Base-by-base conservation (phyloP, 2,888 invertebrate species). In the Cybosia mesomella region DNA sequence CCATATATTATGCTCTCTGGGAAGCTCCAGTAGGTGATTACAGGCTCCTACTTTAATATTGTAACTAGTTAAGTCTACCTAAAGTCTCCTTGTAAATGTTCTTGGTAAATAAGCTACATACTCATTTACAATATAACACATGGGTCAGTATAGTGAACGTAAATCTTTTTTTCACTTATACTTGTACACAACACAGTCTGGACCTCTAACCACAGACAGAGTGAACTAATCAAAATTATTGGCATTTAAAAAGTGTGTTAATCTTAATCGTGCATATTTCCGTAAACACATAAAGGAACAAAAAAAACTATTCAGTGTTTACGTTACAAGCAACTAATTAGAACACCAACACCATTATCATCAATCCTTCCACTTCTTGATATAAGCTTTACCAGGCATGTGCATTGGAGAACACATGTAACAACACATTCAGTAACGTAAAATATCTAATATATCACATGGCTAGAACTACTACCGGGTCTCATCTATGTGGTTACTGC, bases 401-500 rank as follows among this genome's bases (percentile, higher is more conserved):
- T 43, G 57, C 9, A 15, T n/a, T n/a, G 1, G 8, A 58, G 34
- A n/a, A 58, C 15, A 13, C 32, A 58, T 34, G 32, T 24, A n/a
- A 32, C 28, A 32, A 2, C 18, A 18, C 15, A 61, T 57, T 24
- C 49, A 61, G 61, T 63, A 59, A 55, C 21, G n/a, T 55, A 54
- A 22, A 58, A 58, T 24, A 58, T 54, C 39, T 70, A n/a, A n/a
- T n/a, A 66, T 55, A 67, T 34, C 24, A 39, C 55, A 49, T 39
- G 32, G 28, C 36, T 65, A 57, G 36, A 58, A 43, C 21, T 32
- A 49, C 63, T 67, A 70, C 63, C 58, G 58, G 73, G 68, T 68
- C 69, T 73, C 74, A 74, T 76, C 75, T 70, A 76, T 67, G 71
- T 74, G 74, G 81, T 86, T 84, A 87, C 80, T 83, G 84, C 80